Evolutionary conservation across 64 coral and sea anemone genomes (phyloP).

Genomic region (Astreopora myriophthalma): DNA sequence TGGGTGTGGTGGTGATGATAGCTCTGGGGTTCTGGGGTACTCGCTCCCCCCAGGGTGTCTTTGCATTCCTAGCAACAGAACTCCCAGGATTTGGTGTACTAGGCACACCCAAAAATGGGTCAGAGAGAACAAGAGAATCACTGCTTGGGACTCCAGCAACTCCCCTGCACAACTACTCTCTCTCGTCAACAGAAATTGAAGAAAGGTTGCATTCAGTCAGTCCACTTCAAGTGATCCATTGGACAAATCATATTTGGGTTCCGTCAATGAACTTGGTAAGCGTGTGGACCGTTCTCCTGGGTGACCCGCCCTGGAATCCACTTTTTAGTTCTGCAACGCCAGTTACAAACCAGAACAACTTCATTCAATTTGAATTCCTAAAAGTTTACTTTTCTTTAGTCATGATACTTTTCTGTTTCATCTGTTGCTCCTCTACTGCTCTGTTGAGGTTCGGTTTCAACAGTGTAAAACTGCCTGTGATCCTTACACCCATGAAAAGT

Average conservation of each 20-base stretch:
- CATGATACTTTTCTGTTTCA: not conserved
- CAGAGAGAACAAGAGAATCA: not conserved
- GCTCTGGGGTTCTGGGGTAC: not conserved
- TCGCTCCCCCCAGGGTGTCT: not conserved
- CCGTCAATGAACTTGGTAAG: not conserved
- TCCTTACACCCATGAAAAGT: not conserved
- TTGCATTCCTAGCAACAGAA: not conserved
- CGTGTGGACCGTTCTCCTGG: not conserved
- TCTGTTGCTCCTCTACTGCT: slow-evolving; percentile 3
- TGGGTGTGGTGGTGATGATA: not conserved
- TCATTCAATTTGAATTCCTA: not conserved
- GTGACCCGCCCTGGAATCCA: not conserved
- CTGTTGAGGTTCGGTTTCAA: not conserved
- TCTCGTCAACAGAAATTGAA: not conserved
- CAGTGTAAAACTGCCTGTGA: not conserved
- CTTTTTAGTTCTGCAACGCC: not conserved
- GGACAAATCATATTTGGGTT: not conserved
- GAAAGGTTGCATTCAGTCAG: not conserved
- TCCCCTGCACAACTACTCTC: not conserved
- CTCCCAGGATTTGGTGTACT: not conserved
- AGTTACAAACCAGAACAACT: not conserved
- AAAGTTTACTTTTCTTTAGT: not conserved
- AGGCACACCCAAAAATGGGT: not conserved
- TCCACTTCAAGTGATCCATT: slow-evolving; percentile 1
- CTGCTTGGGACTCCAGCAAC: not conserved